Conservation (phyloP, 2,797 vertebrate genomes). For the Sparus aurata region DNA sequence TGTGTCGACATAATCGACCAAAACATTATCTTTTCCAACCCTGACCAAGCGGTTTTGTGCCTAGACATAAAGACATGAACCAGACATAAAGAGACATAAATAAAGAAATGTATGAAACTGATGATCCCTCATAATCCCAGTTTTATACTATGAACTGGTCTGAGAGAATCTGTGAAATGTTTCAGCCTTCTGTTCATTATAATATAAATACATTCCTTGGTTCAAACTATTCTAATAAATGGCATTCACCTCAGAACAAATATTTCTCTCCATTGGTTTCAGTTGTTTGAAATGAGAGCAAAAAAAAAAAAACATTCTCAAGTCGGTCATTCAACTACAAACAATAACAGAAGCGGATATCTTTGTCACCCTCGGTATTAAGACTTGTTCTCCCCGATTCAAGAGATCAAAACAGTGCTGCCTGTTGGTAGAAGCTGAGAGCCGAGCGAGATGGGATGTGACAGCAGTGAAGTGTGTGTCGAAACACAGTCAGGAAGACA, state of each 20-base stretch:
- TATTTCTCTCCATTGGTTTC: not conserved
- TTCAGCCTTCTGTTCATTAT: not conserved
- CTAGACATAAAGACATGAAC: too few relatives aligned
- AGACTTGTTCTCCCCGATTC: not conserved
- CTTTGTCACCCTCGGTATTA: not conserved
- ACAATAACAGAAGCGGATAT: not conserved
- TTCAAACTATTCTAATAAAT: not conserved
- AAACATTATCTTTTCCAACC: too few relatives aligned
- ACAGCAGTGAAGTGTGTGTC: constrained; percentile 20
- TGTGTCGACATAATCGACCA: too few relatives aligned
- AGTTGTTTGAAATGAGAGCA: not conserved
- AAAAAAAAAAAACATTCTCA: not conserved
- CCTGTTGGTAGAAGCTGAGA: not conserved
- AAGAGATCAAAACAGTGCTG: not conserved
- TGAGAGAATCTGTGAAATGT: too few relatives aligned
- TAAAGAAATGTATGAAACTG: too few relatives aligned
- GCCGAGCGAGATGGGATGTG: constrained; percentile 10
- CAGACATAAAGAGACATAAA: too few relatives aligned
- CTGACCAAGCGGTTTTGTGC: too few relatives aligned
- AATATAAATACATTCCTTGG: not conserved
- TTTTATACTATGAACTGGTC: too few relatives aligned
- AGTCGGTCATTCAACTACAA: constrained; percentile 1
- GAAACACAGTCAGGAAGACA: constrained; percentile 10
- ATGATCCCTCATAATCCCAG: too few relatives aligned
- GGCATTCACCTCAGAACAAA: not conserved